Conservation (phyloP, 2,113 vertebrate genomes). For the Rynchops niger region DNA sequence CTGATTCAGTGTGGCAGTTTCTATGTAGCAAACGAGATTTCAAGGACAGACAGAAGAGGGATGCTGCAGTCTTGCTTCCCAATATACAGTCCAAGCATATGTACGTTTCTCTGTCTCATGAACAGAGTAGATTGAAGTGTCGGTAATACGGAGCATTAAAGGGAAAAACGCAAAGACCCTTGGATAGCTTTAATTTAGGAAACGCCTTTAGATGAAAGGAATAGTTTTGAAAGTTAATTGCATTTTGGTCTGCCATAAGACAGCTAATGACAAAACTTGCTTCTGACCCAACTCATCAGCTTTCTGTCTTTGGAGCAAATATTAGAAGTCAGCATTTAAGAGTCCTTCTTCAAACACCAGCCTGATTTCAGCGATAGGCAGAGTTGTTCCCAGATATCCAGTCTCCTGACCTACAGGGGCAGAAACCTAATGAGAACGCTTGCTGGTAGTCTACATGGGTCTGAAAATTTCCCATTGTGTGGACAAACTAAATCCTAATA, state of each 20-base stretch:
- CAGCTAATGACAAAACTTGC: conserved; percentile 51
- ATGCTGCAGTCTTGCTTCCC: not conserved
- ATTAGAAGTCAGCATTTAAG: not conserved
- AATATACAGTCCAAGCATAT: not conserved
- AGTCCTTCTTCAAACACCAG: conserved; percentile 3
- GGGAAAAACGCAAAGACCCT: not conserved
- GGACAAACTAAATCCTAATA: not conserved
- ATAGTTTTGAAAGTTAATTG: not conserved
- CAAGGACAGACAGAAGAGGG: not conserved
- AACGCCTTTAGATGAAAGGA: not conserved
- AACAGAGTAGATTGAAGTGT: not conserved
- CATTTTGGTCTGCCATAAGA: not conserved
- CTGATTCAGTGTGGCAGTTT: not conserved
- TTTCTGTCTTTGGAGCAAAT: conserved; percentile 24
- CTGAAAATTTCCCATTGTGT: not conserved
- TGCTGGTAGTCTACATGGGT: not conserved
- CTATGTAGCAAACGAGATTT: not conserved
- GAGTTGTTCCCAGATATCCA: not conserved
- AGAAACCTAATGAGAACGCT: not conserved
- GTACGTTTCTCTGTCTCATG: not conserved
- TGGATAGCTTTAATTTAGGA: not conserved
- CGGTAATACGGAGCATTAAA: not conserved
- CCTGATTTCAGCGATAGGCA: not conserved
- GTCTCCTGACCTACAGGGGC: not conserved
- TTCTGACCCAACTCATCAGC: conserved; percentile 45